A percentile compares a stretch with the other conserved stretches of the same genome.
Conservation (phyloP, 1,140 invertebrate species). For the Achatina immaculata region DNA sequence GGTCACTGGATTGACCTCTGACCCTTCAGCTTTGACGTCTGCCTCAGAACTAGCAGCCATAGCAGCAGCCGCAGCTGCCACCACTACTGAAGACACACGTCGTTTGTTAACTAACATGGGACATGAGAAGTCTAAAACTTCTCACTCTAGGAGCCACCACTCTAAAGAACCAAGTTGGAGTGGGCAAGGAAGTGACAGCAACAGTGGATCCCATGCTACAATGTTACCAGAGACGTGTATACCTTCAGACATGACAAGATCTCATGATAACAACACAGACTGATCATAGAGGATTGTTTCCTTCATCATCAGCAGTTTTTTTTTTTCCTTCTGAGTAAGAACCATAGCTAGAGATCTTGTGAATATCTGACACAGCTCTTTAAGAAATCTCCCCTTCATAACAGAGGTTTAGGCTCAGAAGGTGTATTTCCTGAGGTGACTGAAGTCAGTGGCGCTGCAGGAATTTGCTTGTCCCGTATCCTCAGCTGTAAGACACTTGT, state of each 20-base stretch:
- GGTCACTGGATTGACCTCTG: conserved; percentile 1
- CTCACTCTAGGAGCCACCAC: background rate
- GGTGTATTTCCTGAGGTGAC: too few species aligned
- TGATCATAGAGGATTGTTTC: too few species aligned
- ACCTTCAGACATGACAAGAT: conserved; percentile 2
- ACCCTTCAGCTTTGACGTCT: background rate
- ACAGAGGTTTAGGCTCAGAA: too few species aligned
- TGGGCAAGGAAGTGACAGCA: background rate
- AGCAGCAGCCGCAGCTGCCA: conserved; percentile 21
- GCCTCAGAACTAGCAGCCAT: conserved; percentile 9
- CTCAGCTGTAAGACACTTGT: too few species aligned
- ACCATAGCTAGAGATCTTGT: too few species aligned
- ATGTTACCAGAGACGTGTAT: conserved; percentile 25
- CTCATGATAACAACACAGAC: background rate
- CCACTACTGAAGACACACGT: background rate
- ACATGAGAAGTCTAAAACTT: background rate
- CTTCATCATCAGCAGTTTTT: too few species aligned
- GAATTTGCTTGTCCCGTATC: too few species aligned
- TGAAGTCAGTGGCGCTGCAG: too few species aligned
- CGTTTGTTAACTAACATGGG: background rate
- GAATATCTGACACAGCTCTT: too few species aligned
- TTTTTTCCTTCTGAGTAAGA: too few species aligned
- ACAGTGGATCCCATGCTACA: background rate
- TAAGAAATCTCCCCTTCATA: too few species aligned
- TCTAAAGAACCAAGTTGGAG: background rate